Evolutionary conservation across 2,113 vertebrate species (phyloP).

Genomic region (Hyaena hyaena): DNA sequence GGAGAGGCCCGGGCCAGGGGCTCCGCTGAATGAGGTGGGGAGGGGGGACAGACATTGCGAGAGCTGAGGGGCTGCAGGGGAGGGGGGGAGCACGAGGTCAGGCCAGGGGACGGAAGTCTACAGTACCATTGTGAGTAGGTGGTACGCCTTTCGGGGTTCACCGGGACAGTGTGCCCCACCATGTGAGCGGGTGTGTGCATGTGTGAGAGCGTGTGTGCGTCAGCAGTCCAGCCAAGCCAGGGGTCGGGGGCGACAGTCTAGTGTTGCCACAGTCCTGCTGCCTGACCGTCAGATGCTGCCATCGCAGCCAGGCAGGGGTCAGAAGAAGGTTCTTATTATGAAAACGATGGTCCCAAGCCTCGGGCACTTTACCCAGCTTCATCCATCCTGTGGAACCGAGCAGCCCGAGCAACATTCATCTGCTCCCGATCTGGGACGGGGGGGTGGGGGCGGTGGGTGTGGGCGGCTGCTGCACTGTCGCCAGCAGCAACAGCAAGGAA

Average conservation of each 20-base stretch:
- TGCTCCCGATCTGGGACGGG: no score
- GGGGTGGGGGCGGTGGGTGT: no score
- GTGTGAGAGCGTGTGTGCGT: fast-evolving
- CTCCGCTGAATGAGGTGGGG: neutral
- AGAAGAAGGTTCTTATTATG: neutral
- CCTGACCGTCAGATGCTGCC: neutral
- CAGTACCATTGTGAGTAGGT: neutral
- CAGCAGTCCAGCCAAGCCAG: neutral
- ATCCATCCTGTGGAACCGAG: no score
- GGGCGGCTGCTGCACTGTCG: fast-evolving
- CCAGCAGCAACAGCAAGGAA: neutral
- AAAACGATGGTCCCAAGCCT: neutral
- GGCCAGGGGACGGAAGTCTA: neutral
- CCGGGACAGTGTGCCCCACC: no score
- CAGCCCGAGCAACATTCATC: neutral
- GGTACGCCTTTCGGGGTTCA: neutral
- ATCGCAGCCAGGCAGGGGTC: neutral
- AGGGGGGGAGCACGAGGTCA: neutral
- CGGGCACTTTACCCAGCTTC: neutral
- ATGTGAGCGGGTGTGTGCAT: fast-evolving
- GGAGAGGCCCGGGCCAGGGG: neutral
- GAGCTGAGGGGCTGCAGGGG: neutral
- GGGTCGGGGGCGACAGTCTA: neutral
- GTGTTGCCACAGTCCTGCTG: neutral
- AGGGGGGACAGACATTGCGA: neutral